phyloP scores from a whole-genome alignment of 2,113 vertebrate genomes.

The Rhea pennata region DNA sequence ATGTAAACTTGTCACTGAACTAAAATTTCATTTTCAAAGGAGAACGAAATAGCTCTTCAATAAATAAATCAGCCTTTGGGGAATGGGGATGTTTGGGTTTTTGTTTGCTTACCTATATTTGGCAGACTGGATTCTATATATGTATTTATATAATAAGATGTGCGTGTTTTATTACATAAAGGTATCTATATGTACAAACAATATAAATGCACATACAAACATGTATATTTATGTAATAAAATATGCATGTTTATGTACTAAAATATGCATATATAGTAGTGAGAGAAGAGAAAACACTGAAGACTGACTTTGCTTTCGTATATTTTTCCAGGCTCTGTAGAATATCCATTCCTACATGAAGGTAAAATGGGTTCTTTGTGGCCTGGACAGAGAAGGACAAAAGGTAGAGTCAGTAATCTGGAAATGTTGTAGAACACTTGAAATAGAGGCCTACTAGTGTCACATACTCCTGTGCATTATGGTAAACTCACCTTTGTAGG shows the following conservation, averaged over 20 bases:
- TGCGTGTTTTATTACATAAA: not conserved
- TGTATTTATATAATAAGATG: not conserved
- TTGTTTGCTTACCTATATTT: constrained; percentile 3
- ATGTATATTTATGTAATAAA: not conserved
- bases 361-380: constrained; percentile 98
- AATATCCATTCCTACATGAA: constrained; percentile 98
- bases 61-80: not conserved
- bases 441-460: not conserved
- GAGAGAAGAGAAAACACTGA: constrained; percentile 9
- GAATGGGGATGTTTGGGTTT: not conserved
- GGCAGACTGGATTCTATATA: not conserved
- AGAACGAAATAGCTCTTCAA: not conserved
- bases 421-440: not conserved
- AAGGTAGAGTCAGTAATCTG: not conserved
- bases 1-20: not conserved
- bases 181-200: not conserved
- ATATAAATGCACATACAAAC: not conserved
- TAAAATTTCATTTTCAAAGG: not conserved
- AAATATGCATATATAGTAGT: not conserved
- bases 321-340: constrained; percentile 96
- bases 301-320: constrained; percentile 92
- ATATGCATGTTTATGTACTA: not conserved
- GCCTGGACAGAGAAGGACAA: constrained; percentile 79
- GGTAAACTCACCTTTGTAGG: not conserved
- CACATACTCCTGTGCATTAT: not conserved